Conservation (phyloP, 2,113 vertebrate species). For the Globicephala melas region DNA sequence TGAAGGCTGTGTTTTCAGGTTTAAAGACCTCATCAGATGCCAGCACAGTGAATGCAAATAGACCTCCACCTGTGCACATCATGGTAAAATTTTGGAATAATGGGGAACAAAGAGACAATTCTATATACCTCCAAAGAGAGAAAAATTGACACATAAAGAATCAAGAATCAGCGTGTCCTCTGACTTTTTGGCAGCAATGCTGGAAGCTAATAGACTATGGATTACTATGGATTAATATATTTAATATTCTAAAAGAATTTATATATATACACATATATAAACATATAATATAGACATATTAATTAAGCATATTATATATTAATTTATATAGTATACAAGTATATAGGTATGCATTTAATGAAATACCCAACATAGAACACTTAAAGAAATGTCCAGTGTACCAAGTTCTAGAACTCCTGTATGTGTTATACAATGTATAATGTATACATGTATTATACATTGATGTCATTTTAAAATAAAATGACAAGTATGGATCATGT, state of each 20-base stretch:
- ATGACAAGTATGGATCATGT: background rate
- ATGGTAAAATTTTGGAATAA: background rate
- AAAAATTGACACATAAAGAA: background rate
- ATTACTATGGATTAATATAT: background rate
- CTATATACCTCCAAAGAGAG: background rate
- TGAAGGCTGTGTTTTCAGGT: background rate
- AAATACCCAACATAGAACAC: background rate
- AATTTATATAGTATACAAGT: background rate
- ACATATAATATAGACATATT: background rate
- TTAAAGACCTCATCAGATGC: background rate
- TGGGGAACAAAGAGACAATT: background rate
- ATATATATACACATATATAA: background rate
- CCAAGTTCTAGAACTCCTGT: background rate
- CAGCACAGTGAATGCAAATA: background rate
- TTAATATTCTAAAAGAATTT: background rate
- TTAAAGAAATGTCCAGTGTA: background rate
- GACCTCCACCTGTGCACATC: background rate
- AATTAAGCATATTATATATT: background rate
- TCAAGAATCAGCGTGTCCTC: background rate
- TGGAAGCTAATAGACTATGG: background rate
- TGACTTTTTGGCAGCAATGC: background rate
- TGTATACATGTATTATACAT: background rate
- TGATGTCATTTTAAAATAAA: background rate
- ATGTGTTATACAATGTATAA: background rate
- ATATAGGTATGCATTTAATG: background rate